Percentiles rank a stretch among this genome's conserved stretches.
These are phyloP conservation scores for Tauraco hartlaubi DNA, from an alignment of 2,797 vertebrate genomes.

Conservation along the genomic window DNA sequence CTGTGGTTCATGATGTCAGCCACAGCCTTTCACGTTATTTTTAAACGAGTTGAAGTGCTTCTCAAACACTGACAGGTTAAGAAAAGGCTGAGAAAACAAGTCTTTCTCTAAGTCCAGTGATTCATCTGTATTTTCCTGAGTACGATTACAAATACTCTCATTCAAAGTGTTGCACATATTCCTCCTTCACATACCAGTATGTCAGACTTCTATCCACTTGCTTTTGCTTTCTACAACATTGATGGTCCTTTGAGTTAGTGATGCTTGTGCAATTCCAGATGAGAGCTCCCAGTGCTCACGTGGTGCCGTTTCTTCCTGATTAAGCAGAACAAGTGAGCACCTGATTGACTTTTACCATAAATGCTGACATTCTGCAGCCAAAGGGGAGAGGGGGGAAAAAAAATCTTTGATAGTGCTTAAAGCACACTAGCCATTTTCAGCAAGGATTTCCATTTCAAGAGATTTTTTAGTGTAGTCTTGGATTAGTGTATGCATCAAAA, in stretches of 20 bases:
- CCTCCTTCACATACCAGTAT: neutral
- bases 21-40: neutral
- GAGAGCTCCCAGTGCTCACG: slow-evolving; percentile 67
- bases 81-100: neutral
- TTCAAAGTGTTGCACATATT: neutral
- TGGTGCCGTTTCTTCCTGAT: slow-evolving; percentile 78
- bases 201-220: neutral
- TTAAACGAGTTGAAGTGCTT: neutral
- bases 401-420: slow-evolving; percentile 54
- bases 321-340: slow-evolving; percentile 80
- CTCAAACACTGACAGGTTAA: neutral
- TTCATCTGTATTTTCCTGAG: neutral
- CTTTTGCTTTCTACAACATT: slow-evolving; percentile 55
- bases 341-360: slow-evolving; percentile 82
- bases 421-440: slow-evolving; percentile 47
- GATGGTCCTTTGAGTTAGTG: slow-evolving; percentile 68
- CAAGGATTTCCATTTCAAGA: slow-evolving; percentile 66
- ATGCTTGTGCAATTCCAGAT: slow-evolving; percentile 68
- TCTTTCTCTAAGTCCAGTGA: neutral
- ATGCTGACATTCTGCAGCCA: slow-evolving; percentile 80
- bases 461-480: slow-evolving; percentile 42
- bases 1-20: neutral
- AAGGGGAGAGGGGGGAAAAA: neutral
- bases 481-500: slow-evolving; percentile 21
- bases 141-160: neutral